Evolutionary conservation across 2,888 invertebrate genomes (phyloP), one percentile per base, ranked within the genome.

Genomic region (Brachypterus glaber): DNA sequence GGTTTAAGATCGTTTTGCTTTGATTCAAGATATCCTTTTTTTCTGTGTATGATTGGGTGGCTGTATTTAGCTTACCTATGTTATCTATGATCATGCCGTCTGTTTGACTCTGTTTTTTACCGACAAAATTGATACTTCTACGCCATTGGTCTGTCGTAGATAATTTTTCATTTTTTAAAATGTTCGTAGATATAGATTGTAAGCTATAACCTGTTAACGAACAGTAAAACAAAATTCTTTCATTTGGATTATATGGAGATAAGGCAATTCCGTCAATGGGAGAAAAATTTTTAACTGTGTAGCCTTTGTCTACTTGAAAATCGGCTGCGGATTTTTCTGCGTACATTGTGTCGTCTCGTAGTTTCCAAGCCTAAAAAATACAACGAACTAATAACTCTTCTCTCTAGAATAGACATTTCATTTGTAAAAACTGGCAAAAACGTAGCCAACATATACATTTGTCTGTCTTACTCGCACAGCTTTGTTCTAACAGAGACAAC

Each of bases 51-150:
- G n/a, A n/a, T n/a, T n/a, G n/a, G n/a, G n/a, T n/a, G n/a, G n/a
- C n/a, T n/a, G n/a, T n/a, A n/a, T n/a, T n/a, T n/a, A n/a, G n/a
- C n/a, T n/a, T n/a, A n/a, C n/a, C n/a, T n/a, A n/a, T 64, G 4
- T 76, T 71, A 47, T 82, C 81, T 75, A 82, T 79, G 43, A 74
- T 72, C 74, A 82, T 77, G 2, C 82, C 82, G 50, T 79, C 81
- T 0, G 78, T 76, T 57, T 80, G 79, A 1, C 80, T 63, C 53
- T 79, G 78, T 8, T 66, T 61, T 1, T 77, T 78, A 62, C 64
- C 60, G 1, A 55, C 48, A 2, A 44, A 33, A 11, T 40, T 37
- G 4, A 62, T 43, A 2, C 41, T 42, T 21, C 39, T 45, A 33
- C 57, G 52, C 60, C 60, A 63, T n/a, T 39, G 39, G 12, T 49